Percentiles rank a stretch among this genome's conserved stretches.
phyloP scores from a whole-genome alignment of 2,888 invertebrate genomes.

The Strigamia crassipes region DNA sequence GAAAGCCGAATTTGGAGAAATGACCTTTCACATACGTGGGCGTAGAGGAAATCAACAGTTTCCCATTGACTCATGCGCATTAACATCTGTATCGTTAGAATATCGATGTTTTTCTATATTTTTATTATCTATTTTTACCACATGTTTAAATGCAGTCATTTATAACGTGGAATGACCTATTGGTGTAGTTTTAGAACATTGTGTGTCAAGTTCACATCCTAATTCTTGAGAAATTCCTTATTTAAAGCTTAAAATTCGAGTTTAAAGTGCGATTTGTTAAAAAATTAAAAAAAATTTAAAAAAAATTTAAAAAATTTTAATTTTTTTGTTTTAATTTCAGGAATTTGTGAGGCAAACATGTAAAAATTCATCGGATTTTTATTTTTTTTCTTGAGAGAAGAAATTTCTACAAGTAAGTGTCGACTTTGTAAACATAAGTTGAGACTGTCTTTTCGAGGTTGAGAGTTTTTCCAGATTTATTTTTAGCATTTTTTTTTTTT shows the following conservation, averaged over 20 bases:
- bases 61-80: background rate
- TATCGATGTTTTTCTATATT: background rate
- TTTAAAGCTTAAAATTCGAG: background rate
- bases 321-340: background rate
- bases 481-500: background rate
- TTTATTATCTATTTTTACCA: too few relatives aligned
- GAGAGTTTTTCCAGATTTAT: background rate
- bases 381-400: background rate
- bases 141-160: too few relatives aligned
- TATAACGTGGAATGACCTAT: background rate
- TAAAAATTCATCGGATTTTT: background rate
- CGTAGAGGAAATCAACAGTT: background rate
- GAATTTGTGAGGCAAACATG: constrained; percentile 22
- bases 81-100: background rate
- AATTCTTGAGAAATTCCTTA: background rate
- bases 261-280: too few relatives aligned
- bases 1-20: background rate
- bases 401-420: constrained; percentile 2
- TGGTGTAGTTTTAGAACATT: background rate
- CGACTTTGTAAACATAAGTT: background rate
- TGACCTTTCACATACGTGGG: background rate
- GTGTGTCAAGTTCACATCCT: constrained; percentile 23
- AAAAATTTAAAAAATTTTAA: background rate
- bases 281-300: too few relatives aligned
- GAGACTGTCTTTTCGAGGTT: too few relatives aligned